Evolutionary conservation across 2,113 vertebrate genomes (phyloP), one percentile per base, ranked within the genome.

Genomic region (Serilophus lunatus): DNA sequence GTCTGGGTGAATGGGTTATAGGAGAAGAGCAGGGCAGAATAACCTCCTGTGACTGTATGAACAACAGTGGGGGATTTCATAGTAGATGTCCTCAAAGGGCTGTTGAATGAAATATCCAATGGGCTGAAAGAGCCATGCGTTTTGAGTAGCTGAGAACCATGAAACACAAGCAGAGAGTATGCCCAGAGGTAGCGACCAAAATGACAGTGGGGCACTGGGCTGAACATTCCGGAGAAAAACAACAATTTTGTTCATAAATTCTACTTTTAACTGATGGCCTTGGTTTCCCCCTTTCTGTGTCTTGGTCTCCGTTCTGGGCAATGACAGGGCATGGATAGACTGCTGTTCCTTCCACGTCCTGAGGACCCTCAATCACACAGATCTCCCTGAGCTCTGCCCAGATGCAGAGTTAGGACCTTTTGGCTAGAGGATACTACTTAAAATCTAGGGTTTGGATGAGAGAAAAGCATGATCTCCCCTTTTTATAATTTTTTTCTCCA

Each of bases 301-400:
- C 44, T 54, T 33, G 9, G 7, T 59, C 13, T 69, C 26, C 14
- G 14, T 79, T 40, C 25, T 4, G 4, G 6, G 17, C 0, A 3
- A 15, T 8, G 16, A 16, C 49, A 79, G 7, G 57, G 29, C 26
- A 74, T 1, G 2, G 12, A 10, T 42, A 2, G 1, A 10, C 17
- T 71, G 29, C 56, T 22, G 10, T 10, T 24, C 7, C 25, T 80
- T 86, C 25, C 15, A 59, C 18, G 12, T 90, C 45, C 28, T 40
- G 33, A 22, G 22, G 61, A 88, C 5, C 18, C 10, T 33, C 0
- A 1, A 15, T 24, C 28, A 53, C 0, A 0, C 10, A 29, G n/a
- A 28, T 36, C 8, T 82, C 19, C 45, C 29, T 24, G 49, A 25
- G 11, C 31, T 91, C 72, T 53, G 12, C 38, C 17, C 35, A 88